Evolutionary conservation across 2,888 invertebrate genomes (phyloP).

Genomic region (Aelia acuminata): DNA sequence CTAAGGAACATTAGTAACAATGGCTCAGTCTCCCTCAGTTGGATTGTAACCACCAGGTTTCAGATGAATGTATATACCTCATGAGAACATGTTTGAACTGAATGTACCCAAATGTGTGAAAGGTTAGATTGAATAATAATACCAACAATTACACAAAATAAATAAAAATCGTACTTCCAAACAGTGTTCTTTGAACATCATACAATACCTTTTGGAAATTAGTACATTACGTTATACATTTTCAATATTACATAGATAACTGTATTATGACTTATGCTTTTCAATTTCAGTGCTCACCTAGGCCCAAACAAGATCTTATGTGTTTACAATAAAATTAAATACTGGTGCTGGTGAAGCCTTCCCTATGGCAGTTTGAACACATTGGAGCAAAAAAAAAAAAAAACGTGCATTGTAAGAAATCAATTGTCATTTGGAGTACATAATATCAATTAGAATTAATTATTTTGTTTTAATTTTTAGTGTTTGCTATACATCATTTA

Average conservation of each 20-base stretch:
- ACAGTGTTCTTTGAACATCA: no score
- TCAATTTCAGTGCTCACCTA: background rate
- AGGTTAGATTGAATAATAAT: no score
- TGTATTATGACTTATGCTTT: background rate
- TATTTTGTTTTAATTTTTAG: background rate
- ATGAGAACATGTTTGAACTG: no score
- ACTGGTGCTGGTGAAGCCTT: constrained; percentile 14
- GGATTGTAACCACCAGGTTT: no score
- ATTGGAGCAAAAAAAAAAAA: background rate
- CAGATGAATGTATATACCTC: no score
- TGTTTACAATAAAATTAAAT: constrained; percentile 19
- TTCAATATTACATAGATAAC: background rate
- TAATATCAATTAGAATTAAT: background rate
- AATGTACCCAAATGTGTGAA: no score
- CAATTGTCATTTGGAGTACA: constrained; percentile 31
- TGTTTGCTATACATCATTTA: constrained; percentile 26
- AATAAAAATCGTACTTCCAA: no score
- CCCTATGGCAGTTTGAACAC: background rate
- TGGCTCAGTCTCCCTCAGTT: no score
- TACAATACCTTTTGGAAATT: no score
- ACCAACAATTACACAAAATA: no score
- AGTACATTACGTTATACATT: no score
- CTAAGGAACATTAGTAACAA: no score
- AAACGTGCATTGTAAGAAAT: constrained; percentile 26
- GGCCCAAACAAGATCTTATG: background rate